A percentile compares a stretch with the other conserved stretches of the same genome.
phyloP scores from a whole-genome alignment of 2,797 vertebrate genomes.

The Limnodromus scolopaceus region DNA sequence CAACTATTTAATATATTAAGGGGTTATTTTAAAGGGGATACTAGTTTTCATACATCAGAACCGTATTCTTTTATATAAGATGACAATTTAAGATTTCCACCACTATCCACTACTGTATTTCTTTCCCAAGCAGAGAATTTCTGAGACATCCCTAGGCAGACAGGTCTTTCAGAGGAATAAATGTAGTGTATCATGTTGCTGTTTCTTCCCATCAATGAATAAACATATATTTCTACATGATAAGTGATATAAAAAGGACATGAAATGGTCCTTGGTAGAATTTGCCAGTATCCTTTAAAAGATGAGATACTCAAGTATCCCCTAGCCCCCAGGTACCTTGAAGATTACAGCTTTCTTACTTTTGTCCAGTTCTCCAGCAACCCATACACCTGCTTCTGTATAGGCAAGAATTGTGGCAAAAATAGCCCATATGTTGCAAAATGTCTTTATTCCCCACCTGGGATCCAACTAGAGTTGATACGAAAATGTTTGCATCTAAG shows the following conservation, averaged over 20 bases:
- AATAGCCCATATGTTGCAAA: background rate
- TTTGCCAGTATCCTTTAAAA: background rate
- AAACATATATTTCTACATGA: background rate
- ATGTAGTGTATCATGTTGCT: background rate
- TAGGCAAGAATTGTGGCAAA: background rate
- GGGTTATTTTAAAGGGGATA: background rate
- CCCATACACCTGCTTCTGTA: background rate
- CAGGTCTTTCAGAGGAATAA: background rate
- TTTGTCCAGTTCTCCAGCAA: background rate
- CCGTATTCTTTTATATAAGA: background rate
- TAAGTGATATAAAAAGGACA: background rate
- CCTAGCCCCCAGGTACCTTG: accelerated
- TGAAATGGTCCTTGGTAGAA: background rate
- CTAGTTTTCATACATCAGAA: background rate
- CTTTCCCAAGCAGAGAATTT: background rate
- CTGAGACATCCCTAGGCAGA: background rate
- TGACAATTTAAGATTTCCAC: background rate
- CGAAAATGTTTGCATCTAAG: background rate
- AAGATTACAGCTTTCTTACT: background rate
- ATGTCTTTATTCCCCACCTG: background rate
- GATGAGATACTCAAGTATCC: background rate
- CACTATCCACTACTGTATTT: background rate
- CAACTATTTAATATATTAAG: background rate
- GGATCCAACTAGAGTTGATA: background rate
- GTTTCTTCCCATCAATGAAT: background rate